Percentiles rank a stretch among this genome's conserved stretches.
These are phyloP conservation scores for Sebastes kiyomatsui DNA, from an alignment of 2,797 vertebrate species.

Conservation along the genomic window DNA sequence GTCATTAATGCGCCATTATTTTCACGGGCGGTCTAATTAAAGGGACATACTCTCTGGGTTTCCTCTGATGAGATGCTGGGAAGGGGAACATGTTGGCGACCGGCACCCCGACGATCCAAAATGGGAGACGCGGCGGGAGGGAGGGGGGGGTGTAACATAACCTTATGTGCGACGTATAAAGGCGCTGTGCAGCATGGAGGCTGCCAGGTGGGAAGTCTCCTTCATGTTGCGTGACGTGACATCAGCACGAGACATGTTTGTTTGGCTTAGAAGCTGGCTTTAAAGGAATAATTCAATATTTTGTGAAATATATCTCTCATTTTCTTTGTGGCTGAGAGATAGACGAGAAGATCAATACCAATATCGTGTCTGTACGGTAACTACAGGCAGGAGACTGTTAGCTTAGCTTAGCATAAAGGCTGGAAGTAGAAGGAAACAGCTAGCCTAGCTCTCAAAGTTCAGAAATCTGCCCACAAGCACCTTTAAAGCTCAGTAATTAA, in stretches of 20 bases:
- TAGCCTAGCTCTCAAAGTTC: neutral
- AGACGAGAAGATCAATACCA: neutral
- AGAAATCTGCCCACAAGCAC: neutral
- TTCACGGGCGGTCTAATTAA: conserved; percentile 84
- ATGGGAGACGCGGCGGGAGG: conserved; percentile 57
- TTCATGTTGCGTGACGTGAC: conserved; percentile 28
- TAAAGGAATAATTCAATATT: neutral
- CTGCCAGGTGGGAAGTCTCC: conserved; percentile 35
- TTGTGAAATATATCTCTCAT: neutral
- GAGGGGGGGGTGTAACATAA: conserved; percentile 37
- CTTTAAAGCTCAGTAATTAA: neutral
- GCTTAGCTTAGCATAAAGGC: neutral
- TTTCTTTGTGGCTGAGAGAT: neutral
- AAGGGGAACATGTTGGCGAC: conserved; percentile 66
- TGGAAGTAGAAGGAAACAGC: neutral
- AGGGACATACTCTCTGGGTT: conserved; percentile 81
- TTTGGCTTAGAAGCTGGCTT: conserved; percentile 5
- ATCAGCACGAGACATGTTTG: conserved; percentile 11
- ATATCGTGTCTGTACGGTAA: neutral
- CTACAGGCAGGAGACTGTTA: neutral
- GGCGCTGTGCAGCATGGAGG: conserved; percentile 15
- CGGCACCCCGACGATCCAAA: conserved; percentile 70
- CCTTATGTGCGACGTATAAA: conserved; percentile 25
- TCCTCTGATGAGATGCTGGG: conserved; percentile 74
- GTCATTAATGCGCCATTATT: conserved; percentile 87